These are phyloP conservation scores for Astreopora myriophthalma DNA, from an alignment of 64 coral and sea anemone genomes.

Conservation along the genomic window DNA sequence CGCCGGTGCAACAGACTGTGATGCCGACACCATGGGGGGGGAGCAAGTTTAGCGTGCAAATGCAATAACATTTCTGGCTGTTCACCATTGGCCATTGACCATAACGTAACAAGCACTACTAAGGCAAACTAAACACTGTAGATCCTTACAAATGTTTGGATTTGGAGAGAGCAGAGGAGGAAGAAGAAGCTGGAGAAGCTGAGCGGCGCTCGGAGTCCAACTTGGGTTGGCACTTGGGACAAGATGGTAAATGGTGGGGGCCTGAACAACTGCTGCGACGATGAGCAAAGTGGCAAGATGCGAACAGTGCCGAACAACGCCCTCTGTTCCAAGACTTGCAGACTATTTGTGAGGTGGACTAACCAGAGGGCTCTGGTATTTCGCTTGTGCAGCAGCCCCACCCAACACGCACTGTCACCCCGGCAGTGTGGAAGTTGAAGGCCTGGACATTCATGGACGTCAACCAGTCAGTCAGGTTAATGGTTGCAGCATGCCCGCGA, in stretches of 20 bases:
- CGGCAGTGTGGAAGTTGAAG: slow-evolving; percentile 1
- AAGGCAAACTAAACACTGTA: too few species aligned
- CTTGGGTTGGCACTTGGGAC: not conserved
- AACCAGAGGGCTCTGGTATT: not conserved
- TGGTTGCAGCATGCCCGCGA: not conserved
- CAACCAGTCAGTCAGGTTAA: not conserved
- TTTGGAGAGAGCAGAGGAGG: too few species aligned
- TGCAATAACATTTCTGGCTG: too few species aligned
- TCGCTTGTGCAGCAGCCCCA: not conserved
- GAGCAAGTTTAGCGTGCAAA: too few species aligned
- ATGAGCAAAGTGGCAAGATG: not conserved
- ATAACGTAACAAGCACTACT: too few species aligned
- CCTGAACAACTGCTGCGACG: not conserved
- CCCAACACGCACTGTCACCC: not conserved
- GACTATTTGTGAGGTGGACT: not conserved
- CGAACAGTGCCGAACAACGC: not conserved
- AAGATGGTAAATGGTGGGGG: not conserved
- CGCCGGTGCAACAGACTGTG: too few species aligned
- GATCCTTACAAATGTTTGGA: too few species aligned
- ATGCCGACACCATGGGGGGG: too few species aligned
- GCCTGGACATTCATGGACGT: slow-evolving; percentile 9
- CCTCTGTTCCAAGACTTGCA: not conserved
- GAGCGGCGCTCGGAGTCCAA: not conserved
- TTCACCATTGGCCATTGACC: too few species aligned
- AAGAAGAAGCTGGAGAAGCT: too few species aligned